A percentile compares a stretch with the other conserved stretches of the same genome.
Conservation (phyloP, 2,797 vertebrate species). For the Saxicola maurus region DNA sequence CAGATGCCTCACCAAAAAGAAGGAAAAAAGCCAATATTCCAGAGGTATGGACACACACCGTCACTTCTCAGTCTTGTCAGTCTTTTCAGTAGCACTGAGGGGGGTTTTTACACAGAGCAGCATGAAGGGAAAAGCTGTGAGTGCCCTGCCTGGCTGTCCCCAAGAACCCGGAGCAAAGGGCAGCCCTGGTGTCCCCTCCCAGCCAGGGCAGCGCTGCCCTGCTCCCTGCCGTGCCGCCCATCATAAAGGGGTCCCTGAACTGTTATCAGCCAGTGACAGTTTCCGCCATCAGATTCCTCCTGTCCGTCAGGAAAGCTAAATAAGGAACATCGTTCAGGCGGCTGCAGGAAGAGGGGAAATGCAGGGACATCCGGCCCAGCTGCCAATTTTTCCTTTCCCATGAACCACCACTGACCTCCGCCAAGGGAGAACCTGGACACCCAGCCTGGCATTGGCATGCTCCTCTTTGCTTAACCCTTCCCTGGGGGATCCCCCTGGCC, state of each 20-base stretch:
- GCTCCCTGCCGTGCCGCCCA: slow-evolving; percentile 42
- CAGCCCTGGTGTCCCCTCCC: not conserved
- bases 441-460: slow-evolving; percentile 48
- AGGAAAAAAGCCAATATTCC: not conserved
- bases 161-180: not conserved
- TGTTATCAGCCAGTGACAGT: slow-evolving; percentile 79
- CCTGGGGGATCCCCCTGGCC: not conserved
- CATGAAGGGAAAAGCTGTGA: not conserved
- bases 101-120: not conserved
- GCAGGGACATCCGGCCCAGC: slow-evolving; percentile 80
- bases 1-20: not conserved
- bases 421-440: slow-evolving; percentile 65
- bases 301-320: slow-evolving; percentile 78
- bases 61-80: not conserved
- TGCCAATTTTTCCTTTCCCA: slow-evolving; percentile 83
- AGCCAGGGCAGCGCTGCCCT: not conserved
- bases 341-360: slow-evolving; percentile 78
- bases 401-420: slow-evolving; percentile 81
- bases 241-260: slow-evolving; percentile 66
- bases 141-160: not conserved
- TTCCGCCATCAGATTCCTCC: slow-evolving; percentile 76
- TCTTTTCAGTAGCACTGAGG: not conserved
- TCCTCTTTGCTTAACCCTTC: slow-evolving; percentile 48
- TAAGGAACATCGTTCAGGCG: slow-evolving; percentile 74
- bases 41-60: not conserved